Conservation (phyloP, 2,888 invertebrate genomes). For the Hoplodrina blanda region DNA sequence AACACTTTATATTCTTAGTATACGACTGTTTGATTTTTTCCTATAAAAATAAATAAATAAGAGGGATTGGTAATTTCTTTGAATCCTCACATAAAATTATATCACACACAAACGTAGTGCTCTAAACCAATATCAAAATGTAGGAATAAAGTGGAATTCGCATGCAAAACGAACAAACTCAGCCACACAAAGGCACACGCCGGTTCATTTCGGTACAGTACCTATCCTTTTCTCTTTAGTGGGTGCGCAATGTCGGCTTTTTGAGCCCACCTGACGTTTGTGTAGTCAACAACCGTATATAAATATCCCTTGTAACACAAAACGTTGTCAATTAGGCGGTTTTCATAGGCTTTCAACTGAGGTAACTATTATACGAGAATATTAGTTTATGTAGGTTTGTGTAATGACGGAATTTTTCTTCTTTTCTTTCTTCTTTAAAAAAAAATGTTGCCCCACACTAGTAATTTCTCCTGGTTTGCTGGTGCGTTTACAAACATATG, state of each 20-base stretch:
- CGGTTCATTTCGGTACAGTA: conserved; percentile 19
- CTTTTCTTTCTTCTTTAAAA: no score
- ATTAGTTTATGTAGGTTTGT: no score
- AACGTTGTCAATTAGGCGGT: not conserved
- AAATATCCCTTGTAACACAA: not conserved
- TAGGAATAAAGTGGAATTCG: conserved; percentile 7
- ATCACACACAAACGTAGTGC: not conserved
- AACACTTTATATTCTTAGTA: no score
- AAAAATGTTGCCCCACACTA: no score
- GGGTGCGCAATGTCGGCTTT: not conserved
- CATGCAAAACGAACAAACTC: conserved; percentile 14
- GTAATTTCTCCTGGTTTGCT: no score
- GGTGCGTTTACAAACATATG: no score
- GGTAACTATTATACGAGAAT: no score
- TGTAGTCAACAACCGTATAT: not conserved
- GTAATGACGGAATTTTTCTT: no score
- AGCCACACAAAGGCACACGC: conserved; percentile 9
- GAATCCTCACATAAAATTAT: not conserved
- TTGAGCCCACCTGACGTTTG: conserved; percentile 16
- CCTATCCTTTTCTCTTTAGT: conserved; percentile 6
- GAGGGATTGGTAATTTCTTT: not conserved
- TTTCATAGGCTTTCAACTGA: not conserved
- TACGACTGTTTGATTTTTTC: no score
- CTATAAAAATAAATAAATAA: no score
- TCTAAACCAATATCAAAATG: conserved; percentile 17